Percentiles rank a stretch among this genome's conserved stretches.
These are phyloP conservation scores for Lacanobia oleracea DNA, from an alignment of 2,888 invertebrate species.

Conservation along the genomic window DNA sequence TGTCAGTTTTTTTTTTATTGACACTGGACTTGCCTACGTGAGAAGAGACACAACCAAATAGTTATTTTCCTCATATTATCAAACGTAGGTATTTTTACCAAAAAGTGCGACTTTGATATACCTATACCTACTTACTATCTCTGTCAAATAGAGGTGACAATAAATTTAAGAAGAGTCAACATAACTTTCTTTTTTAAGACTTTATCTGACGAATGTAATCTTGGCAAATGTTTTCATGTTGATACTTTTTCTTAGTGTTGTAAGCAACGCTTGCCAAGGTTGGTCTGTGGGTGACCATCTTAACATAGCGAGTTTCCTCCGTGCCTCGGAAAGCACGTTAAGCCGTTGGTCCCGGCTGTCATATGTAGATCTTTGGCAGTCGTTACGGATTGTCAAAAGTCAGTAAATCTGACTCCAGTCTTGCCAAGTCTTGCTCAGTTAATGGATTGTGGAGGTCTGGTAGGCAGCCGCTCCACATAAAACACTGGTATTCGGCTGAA, in stretches of 20 bases:
- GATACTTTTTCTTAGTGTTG: slow-evolving; percentile 1
- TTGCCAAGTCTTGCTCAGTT: too few relatives aligned
- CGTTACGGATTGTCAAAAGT: too few relatives aligned
- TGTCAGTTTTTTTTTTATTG: neutral
- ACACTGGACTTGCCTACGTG: slow-evolving; percentile 1
- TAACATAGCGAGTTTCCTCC: too few relatives aligned
- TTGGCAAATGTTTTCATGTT: slow-evolving; percentile 23
- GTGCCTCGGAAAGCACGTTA: too few relatives aligned
- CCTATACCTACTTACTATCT: neutral
- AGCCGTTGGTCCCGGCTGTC: too few relatives aligned
- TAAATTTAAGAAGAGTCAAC: neutral
- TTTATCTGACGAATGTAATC: slow-evolving; percentile 1
- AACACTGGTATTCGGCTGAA: too few relatives aligned
- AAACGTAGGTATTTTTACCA: neutral
- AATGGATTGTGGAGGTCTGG: too few relatives aligned
- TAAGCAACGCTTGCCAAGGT: too few relatives aligned
- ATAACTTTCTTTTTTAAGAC: slow-evolving; percentile 35
- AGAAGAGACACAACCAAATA: neutral
- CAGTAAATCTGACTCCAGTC: too few relatives aligned
- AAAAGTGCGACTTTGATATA: slow-evolving; percentile 13
- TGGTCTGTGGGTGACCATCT: too few relatives aligned
- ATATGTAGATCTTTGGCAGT: too few relatives aligned
- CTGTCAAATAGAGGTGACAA: slow-evolving; percentile 21
- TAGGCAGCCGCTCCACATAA: too few relatives aligned
- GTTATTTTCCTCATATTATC: slow-evolving; percentile 29